phyloP scores from a whole-genome alignment of 2,888 invertebrate species.

The Camponotus fellah region DNA sequence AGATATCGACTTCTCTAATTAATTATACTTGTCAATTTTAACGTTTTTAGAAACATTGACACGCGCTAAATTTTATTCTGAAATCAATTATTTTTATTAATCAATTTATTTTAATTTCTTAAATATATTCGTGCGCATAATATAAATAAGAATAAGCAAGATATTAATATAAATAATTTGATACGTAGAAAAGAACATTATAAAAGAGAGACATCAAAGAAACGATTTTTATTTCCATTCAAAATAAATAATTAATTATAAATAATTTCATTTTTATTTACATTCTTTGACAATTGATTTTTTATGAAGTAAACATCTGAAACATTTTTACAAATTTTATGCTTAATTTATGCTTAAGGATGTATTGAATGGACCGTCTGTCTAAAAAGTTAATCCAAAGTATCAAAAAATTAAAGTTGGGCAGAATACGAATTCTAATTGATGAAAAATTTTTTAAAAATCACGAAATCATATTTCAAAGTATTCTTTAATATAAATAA shows the following conservation, averaged over 20 bases:
- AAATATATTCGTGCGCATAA: background rate
- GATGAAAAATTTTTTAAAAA: no score
- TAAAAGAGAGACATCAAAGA: background rate
- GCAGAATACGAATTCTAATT: no score
- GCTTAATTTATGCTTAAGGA: no score
- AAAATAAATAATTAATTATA: no score
- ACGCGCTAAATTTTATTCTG: background rate
- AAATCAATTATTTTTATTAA: background rate
- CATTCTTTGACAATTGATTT: background rate
- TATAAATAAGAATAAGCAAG: background rate
- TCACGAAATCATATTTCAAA: no score
- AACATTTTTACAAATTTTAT: background rate
- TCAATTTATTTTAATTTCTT: background rate
- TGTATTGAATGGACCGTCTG: no score
- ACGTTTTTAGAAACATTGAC: background rate
- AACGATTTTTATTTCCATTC: background rate
- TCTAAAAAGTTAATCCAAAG: no score
- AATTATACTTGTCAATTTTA: slow-evolving; percentile 41
- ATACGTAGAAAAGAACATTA: background rate
- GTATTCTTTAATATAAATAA: no score
- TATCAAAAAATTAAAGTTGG: no score
- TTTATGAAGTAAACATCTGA: background rate
- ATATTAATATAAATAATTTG: background rate
- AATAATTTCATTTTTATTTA: no score
- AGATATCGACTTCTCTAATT: slow-evolving; percentile 33